These are phyloP conservation scores for Craseonycteris thonglongyai DNA, from an alignment of 2,113 vertebrate species.

Conservation along the genomic window DNA sequence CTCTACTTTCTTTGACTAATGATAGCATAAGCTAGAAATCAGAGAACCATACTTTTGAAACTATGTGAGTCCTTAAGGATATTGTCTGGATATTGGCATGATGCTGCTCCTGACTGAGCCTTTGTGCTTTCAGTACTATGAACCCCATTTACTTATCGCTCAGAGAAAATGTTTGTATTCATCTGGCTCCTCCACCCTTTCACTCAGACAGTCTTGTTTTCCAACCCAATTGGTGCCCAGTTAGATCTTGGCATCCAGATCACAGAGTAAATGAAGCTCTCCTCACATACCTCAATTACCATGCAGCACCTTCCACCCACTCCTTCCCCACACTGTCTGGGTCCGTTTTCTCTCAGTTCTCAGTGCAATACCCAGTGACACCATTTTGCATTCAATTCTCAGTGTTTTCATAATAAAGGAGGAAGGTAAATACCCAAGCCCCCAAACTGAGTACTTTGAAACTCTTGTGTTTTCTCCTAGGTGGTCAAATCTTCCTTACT, in stretches of 20 bases:
- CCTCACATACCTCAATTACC: neutral
- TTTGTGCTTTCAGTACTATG: neutral
- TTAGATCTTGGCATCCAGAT: neutral
- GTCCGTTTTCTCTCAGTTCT: neutral
- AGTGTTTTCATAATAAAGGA: neutral
- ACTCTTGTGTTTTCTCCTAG: neutral
- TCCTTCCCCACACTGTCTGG: accelerated
- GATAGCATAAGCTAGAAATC: neutral
- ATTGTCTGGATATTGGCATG: neutral
- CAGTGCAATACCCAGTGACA: neutral
- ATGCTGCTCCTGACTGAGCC: neutral
- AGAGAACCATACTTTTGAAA: neutral
- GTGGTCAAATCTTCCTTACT: neutral
- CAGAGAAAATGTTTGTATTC: neutral
- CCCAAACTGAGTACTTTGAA: neutral
- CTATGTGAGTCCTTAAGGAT: neutral
- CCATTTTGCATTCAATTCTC: neutral
- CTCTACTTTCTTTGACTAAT: neutral
- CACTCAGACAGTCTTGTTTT: neutral
- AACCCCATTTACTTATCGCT: neutral
- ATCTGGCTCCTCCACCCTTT: neutral
- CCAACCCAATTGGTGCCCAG: neutral
- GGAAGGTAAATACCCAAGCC: neutral
- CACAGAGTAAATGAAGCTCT: neutral
- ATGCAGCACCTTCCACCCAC: neutral